These are phyloP conservation scores for Meganola albula DNA, from an alignment of 2,888 invertebrate species.

Conservation along the genomic window DNA sequence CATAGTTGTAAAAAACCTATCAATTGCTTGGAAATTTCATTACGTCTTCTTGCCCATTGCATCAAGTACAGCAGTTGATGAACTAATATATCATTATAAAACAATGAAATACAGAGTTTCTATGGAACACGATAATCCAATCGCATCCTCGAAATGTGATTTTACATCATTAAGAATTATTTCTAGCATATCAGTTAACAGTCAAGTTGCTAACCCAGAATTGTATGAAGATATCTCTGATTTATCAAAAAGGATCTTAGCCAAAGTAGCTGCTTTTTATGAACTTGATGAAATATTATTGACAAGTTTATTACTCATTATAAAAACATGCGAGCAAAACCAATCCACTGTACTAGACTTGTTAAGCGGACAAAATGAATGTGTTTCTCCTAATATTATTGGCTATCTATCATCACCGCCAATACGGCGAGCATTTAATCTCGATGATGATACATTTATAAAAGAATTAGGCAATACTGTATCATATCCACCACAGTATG, in stretches of 20 bases:
- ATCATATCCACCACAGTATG: conserved; percentile 57
- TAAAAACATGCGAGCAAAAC: conserved; percentile 41
- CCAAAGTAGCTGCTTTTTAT: conserved; percentile 49
- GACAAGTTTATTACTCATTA: conserved; percentile 47
- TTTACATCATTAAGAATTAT: conserved; percentile 54
- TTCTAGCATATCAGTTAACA: conserved; percentile 33
- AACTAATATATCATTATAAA: conserved; percentile 50
- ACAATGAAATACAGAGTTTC: conserved; percentile 14
- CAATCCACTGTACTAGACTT: conserved; percentile 47
- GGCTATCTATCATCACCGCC: conserved; percentile 46
- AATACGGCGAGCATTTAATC: conserved; percentile 47
- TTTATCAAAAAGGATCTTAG: conserved; percentile 41
- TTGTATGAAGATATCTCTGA: conserved; percentile 13
- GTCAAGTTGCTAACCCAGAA: conserved; percentile 9
- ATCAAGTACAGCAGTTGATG: conserved; percentile 51
- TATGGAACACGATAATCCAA: conserved; percentile 21
- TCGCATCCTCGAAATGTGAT: conserved; percentile 44
- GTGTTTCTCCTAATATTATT: conserved; percentile 41
- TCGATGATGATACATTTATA: conserved; percentile 33
- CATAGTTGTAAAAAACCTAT: conserved; percentile 55
- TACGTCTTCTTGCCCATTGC: conserved; percentile 65
- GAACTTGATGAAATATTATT: conserved; percentile 59
- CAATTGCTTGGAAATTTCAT: conserved; percentile 65
- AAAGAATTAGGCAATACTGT: conserved; percentile 43
- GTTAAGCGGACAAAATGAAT: conserved; percentile 53